Evolutionary conservation across 2,797 vertebrate species (phyloP), one percentile per base, ranked within the genome.

Genomic region (Denticeps clupeoides): DNA sequence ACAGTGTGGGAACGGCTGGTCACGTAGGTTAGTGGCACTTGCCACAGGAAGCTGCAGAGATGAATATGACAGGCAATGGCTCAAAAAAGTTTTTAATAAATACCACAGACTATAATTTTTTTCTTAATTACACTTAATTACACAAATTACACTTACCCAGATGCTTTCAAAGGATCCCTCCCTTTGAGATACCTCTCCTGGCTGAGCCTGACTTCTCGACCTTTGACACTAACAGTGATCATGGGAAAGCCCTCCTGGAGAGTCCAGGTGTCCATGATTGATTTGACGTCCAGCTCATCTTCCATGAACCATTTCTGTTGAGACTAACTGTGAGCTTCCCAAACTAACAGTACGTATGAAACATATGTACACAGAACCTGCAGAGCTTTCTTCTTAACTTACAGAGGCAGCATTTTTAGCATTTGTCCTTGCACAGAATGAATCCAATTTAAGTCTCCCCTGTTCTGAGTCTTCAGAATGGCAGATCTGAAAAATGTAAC

Each of bases 221-320:
- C 88, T 69, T 61, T 83, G 62, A 90, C 63, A 1, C 78, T 79
- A 46, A 93, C 71, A 3, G 80, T 92, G 52, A 95, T 76, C 61
- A 96, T 57, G 0, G 92, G 92, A 58, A 91, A 93, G 10, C 91
- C 91, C 56, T 90, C 88, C 62, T 95, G 93, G 53, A 91, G 75
- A 0, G 87, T 85, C 85, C 83, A 86, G 2, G 79, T 85, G 47
- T 83, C 72, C 84, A 87, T 85, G 70, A 82, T 73, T 25, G 66
- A 56, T 51, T 53, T 71, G 45, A 85, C 73, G 42, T 81, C 75
- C 21, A 78, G 47, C 24, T 53, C 49, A 12, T 68, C 66, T 51
- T 49, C 47, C 64, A 59, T 59, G n/a, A 41, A 67, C 84, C 84
- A 85, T 62, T 82, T 83, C 82, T 87, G 64, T 15, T 8, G 16